A percentile compares a stretch with the other conserved stretches of the same genome.
Evolutionary conservation across 2,113 vertebrate genomes (phyloP).

Genomic region (Morone saxatilis): DNA sequence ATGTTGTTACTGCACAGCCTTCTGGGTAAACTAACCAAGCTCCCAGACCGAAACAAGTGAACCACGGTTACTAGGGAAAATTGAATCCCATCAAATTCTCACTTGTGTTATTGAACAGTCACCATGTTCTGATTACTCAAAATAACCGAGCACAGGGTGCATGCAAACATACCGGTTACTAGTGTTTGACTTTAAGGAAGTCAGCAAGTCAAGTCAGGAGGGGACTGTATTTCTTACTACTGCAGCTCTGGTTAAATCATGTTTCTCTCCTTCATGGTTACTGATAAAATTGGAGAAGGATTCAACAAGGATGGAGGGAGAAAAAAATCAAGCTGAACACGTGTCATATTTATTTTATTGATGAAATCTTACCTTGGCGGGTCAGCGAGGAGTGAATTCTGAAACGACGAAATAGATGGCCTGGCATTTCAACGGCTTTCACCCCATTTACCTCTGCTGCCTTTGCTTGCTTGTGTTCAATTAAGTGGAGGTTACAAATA

Average conservation of each 20-base stretch:
- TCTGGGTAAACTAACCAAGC: constrained; percentile 1
- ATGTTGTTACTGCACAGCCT: constrained; percentile 7
- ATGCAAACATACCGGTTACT: neutral
- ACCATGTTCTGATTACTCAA: neutral
- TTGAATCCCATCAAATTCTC: neutral
- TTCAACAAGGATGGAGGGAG: constrained; percentile 7
- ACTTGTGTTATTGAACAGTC: constrained; percentile 10
- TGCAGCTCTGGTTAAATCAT: constrained; percentile 13
- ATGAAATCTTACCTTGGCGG: constrained; percentile 32
- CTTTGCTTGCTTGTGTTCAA: constrained; percentile 34
- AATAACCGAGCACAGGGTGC: neutral
- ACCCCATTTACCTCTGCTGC: constrained; percentile 35
- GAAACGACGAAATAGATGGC: constrained; percentile 18
- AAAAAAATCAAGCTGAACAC: neutral
- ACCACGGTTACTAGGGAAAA: neutral
- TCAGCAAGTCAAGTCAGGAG: constrained; percentile 18
- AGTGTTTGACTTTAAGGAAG: neutral
- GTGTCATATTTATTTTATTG: constrained; percentile 26
- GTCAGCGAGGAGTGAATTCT: constrained; percentile 25
- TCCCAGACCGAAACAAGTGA: neutral
- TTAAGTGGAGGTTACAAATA: constrained; percentile 53
- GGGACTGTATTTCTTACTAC: constrained; percentile 12
- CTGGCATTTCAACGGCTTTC: constrained; percentile 45
- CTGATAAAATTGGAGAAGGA: constrained; percentile 19
- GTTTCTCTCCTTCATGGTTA: constrained; percentile 31